These are phyloP conservation scores for Chrysotoxum bicinctum DNA, from an alignment of 2,888 invertebrate species.

Conservation along the genomic window DNA sequence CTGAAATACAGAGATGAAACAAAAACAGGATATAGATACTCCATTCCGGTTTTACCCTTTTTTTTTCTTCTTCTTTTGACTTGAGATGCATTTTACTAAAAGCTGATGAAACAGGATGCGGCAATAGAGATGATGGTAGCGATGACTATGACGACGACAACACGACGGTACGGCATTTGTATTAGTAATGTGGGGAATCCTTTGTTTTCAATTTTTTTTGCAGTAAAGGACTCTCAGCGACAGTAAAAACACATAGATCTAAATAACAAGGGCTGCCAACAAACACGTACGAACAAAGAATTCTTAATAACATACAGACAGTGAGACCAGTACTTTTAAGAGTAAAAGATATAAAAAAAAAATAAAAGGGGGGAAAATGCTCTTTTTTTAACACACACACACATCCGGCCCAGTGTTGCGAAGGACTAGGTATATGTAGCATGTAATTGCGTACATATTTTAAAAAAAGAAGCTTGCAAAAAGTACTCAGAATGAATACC, in stretches of 20 bases:
- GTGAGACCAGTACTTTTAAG: neutral
- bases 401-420: neutral
- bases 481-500: conserved; percentile 30
- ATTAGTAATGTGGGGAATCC: neutral
- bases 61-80: neutral
- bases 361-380: conserved; percentile 13
- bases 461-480: neutral
- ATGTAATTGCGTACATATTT: conserved; percentile 44
- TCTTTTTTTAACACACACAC: conserved; percentile 23
- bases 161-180: neutral
- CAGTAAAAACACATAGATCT: conserved; percentile 25
- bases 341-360: conserved; percentile 11
- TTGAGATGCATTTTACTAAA: conserved; percentile 56
- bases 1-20: conserved; percentile 30
- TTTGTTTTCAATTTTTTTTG: conserved; percentile 5
- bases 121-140: neutral
- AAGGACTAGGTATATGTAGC: neutral
- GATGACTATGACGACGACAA: neutral
- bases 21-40: conserved; percentile 52
- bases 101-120: conserved; percentile 23
- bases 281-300: conserved; percentile 40
- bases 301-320: conserved; percentile 44
- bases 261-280: conserved; percentile 63
- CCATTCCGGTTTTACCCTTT: neutral
- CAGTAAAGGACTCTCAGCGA: conserved; percentile 10